Percentiles rank a stretch among this genome's conserved stretches.
phyloP scores from a whole-genome alignment of 2,113 vertebrate genomes.

The Nothocercus julius region DNA sequence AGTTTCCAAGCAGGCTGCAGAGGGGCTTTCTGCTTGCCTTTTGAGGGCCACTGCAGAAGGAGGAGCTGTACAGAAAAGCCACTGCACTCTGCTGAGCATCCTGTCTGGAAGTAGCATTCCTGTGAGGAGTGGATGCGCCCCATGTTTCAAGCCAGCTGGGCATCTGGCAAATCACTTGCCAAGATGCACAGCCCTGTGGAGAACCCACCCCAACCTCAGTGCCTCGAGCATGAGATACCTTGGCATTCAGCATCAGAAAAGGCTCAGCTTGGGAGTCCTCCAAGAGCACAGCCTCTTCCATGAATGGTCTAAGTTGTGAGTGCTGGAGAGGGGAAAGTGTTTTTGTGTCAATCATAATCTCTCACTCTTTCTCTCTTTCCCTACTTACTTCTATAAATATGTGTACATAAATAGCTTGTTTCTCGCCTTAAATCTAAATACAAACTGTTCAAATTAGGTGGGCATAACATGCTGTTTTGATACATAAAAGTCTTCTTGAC shows the following conservation, averaged over 20 bases:
- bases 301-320: slow-evolving; percentile 45
- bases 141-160: neutral
- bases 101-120: slow-evolving; percentile 39
- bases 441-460: slow-evolving; percentile 78
- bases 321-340: slow-evolving; percentile 59
- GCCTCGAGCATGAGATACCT: slow-evolving; percentile 41
- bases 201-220: slow-evolving; percentile 32
- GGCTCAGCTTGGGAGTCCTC: slow-evolving; percentile 42
- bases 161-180: neutral
- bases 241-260: slow-evolving; percentile 62
- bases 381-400: slow-evolving; percentile 66
- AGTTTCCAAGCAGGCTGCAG: neutral
- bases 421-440: slow-evolving; percentile 73
- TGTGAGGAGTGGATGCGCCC: slow-evolving; percentile 55
- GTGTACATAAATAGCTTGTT: slow-evolving; percentile 75
- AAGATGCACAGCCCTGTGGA: slow-evolving; percentile 23
- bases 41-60: slow-evolving; percentile 17
- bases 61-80: slow-evolving; percentile 57
- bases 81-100: slow-evolving; percentile 61
- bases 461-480: slow-evolving; percentile 82
- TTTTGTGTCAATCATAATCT: slow-evolving; percentile 47
- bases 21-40: slow-evolving; percentile 11
- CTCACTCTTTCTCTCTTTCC: slow-evolving; percentile 58
- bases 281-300: slow-evolving; percentile 57
- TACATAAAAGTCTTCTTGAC: slow-evolving; percentile 68